Percentiles rank a stretch among this genome's conserved stretches.
Evolutionary conservation across 2,797 vertebrate species (phyloP).

Genomic region (Nannoperca australis): DNA sequence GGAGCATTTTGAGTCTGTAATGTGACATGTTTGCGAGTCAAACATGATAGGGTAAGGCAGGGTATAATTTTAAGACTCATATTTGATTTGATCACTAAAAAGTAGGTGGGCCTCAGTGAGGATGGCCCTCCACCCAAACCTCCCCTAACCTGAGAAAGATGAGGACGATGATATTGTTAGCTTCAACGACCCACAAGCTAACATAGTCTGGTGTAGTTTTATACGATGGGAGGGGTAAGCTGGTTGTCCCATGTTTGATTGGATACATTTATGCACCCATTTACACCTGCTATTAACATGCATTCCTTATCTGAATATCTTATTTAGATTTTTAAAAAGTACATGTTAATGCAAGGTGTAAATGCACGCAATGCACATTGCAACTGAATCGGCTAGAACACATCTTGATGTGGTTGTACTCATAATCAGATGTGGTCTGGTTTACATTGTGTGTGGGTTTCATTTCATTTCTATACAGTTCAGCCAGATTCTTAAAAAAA

Average conservation of each 20-base stretch:
- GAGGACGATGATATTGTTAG: neutral
- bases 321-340: neutral
- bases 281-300: neutral
- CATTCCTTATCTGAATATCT: neutral
- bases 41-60: neutral
- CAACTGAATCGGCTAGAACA: neutral
- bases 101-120: conserved; percentile 1
- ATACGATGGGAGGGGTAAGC: neutral
- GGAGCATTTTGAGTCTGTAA: neutral
- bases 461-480: neutral
- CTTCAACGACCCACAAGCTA: neutral
- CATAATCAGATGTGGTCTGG: conserved; percentile 1
- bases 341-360: too few relatives aligned
- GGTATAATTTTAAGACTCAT: neutral
- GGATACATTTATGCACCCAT: neutral
- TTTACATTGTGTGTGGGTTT: neutral
- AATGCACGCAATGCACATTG: too few relatives aligned
- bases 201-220: neutral
- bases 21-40: neutral
- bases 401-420: neutral
- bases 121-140: conserved; percentile 11
- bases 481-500: too few relatives aligned
- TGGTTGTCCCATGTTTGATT: too few relatives aligned
- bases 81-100: conserved; percentile 15
- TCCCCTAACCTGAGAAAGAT: conserved; percentile 12